Conservation (phyloP, 1,140 invertebrate genomes). For the Drosophila mojavensis region DNA sequence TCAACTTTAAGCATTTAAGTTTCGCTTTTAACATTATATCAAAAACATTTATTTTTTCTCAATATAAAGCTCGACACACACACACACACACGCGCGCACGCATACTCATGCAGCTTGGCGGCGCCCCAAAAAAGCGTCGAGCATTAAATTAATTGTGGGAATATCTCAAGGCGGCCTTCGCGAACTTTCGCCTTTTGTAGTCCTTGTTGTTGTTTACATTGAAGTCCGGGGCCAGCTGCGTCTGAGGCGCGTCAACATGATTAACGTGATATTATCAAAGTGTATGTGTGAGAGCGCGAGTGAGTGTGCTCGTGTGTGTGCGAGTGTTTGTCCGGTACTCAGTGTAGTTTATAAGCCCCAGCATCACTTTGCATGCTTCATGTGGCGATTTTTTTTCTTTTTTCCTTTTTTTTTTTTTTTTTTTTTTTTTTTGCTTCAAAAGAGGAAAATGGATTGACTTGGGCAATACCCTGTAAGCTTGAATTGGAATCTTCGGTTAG, state of each 20-base stretch:
- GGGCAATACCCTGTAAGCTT: constrained; percentile 21
- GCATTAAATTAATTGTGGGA: constrained; percentile 65
- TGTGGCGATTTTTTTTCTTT: background rate
- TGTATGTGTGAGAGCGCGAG: constrained; percentile 6
- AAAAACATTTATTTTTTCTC: background rate
- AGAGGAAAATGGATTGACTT: background rate
- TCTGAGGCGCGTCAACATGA: constrained; percentile 64
- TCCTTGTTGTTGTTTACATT: constrained; percentile 41
- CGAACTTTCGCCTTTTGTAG: constrained; percentile 47
- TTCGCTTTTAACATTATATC: background rate
- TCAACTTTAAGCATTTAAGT: background rate
- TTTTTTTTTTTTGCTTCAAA: background rate
- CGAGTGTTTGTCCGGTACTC: constrained; percentile 22
- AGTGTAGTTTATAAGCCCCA: constrained; percentile 40
- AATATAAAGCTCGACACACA: background rate
- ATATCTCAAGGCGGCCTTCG: constrained; percentile 61
- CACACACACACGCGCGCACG: background rate
- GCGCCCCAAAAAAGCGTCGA: constrained; percentile 41
- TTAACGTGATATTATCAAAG: constrained; percentile 67
- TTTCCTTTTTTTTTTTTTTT: background rate
- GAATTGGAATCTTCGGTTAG: background rate
- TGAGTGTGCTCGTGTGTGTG: constrained; percentile 13
- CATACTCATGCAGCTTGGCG: constrained; percentile 3
- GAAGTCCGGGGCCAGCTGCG: constrained; percentile 43
- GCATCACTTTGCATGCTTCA: constrained; percentile 10